Evolutionary conservation across 2,113 vertebrate genomes (phyloP), one percentile per base, ranked within the genome.

Genomic region (Albula goreensis): DNA sequence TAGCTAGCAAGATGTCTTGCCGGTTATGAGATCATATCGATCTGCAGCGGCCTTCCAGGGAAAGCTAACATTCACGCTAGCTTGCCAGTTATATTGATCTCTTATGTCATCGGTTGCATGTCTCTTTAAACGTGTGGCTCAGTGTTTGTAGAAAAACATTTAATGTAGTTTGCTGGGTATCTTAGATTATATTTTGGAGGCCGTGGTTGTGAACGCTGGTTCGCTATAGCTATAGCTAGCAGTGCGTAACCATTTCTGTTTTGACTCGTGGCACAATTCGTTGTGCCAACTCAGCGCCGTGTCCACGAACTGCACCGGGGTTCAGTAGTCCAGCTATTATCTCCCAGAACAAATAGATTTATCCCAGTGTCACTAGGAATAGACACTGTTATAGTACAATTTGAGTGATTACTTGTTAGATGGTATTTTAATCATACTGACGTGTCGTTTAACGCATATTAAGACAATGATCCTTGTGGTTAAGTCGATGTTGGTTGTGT

Each of bases 251-350:
- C 60, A 66, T 31, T 13, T 86, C 60, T 31, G 10, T 86, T 4
- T 60, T 48, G 31, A 78, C 50, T 66, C 80, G 87, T 89, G 93
- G 90, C 93, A 94, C 94, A 94, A 93, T 94, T 94, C 94, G 92
- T 91, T 90, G 49, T 95, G 95, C 95, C 94, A 95, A 91, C 94
- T 95, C 94, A 93, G 91, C 94, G 92, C 90, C 92, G 92, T 70
- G 12, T 48, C 77, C 41, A 13, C 77, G 77, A 78, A 48, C 13
- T 78, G 77, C 4, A 15, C 66, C 25, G 49, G 41, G 90, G 92
- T 90, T 91, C 90, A 89, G 80, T 70, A 83, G 90, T 92, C 81
- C 90, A 88, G 81, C 83, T 81, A 74, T 74, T 74, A 74, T 74
- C 70, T 56, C 53, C 9, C 89, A 88, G 87, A 19, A 79, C 78